Base-by-base conservation (phyloP, 2,888 invertebrate species). In the Serrognathus titanus region DNA sequence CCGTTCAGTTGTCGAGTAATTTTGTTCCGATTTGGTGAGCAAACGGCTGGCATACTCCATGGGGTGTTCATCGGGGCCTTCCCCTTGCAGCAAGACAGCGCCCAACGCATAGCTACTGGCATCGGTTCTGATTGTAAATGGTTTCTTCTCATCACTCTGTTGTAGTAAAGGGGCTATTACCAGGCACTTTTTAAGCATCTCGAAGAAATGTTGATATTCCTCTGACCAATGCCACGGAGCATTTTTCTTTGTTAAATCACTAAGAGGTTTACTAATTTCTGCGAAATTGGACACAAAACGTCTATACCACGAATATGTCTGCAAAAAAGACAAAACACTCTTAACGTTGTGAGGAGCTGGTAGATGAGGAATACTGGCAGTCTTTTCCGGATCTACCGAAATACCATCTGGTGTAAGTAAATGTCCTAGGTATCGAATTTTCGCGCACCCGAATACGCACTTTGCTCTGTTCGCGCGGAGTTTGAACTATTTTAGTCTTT, bases 41-140 rank as follows among this genome's bases (percentile, higher is more conserved):
- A 70, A 56, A 8, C 66, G 51, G 51, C 66, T 70, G 36, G 69
- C 66, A 50, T 66, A 72, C 50, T 67, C 67, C 6, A 71, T 49
- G 0, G 16, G 16, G 16, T 16, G 16, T 61, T 62, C 63, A 8
- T 64, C 59, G 16, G 46, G 48, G 6, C 57, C 63, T 49, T 61
- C 63, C 36, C 62, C 65, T 56, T 68, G 65, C 10, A 62, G 54
- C 46, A 65, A 51, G 12, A 37, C 50, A 43, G 66, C 65, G 13
- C 62, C 68, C 2, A 65, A 40, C 1, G 66, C 66, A 48, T 65
- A 66, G 2, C 37, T 43, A 39, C 63, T 66, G 16, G 67, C 63
- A 51, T 71, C 71, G 1, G 70, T 69, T 3, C 64, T 43, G 40
- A 71, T 8, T 7, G 60, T 55, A 37, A 61, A 71, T 3, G 68